phyloP scores from a whole-genome alignment of 2,888 invertebrate genomes.

The Dione juno region DNA sequence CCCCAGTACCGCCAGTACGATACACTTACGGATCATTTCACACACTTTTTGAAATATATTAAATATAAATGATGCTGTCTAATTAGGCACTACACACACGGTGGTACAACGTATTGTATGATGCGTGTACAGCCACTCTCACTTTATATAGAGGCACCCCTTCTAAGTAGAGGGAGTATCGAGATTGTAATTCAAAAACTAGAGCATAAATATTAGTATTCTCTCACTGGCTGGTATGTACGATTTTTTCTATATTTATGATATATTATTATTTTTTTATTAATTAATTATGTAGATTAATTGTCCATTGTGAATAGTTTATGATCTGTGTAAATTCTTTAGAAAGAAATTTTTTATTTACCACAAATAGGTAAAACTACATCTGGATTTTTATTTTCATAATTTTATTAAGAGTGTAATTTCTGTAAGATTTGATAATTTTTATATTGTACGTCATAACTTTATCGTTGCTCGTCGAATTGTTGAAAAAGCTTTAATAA shows the following conservation, averaged over 20 bases:
- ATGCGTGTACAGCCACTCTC: conserved; percentile 67
- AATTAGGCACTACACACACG: conserved; percentile 70
- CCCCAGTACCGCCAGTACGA: conserved; percentile 70
- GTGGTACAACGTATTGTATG: conserved; percentile 64
- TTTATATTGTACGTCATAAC: no score
- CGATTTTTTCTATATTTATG: conserved; percentile 8
- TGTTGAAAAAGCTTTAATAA: no score
- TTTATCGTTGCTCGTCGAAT: no score
- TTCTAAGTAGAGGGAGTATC: conserved; percentile 60
- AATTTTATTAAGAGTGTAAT: background rate
- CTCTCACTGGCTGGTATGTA: conserved; percentile 30
- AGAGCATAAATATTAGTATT: conserved; percentile 41
- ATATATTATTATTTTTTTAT: background rate
- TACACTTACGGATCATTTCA: conserved; percentile 75
- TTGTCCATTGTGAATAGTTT: background rate
- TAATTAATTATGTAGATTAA: background rate
- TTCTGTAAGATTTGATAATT: no score
- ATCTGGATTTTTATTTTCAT: background rate
- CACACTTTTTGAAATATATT: conserved; percentile 56
- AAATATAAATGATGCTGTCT: conserved; percentile 33
- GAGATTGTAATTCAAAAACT: conserved; percentile 46
- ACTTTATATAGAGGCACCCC: conserved; percentile 80
- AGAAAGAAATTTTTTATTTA: background rate
- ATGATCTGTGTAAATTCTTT: background rate
- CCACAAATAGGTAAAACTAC: background rate